Base-by-base conservation (phyloP, 2,888 invertebrate species). In the Sesia bembeciformis region DNA sequence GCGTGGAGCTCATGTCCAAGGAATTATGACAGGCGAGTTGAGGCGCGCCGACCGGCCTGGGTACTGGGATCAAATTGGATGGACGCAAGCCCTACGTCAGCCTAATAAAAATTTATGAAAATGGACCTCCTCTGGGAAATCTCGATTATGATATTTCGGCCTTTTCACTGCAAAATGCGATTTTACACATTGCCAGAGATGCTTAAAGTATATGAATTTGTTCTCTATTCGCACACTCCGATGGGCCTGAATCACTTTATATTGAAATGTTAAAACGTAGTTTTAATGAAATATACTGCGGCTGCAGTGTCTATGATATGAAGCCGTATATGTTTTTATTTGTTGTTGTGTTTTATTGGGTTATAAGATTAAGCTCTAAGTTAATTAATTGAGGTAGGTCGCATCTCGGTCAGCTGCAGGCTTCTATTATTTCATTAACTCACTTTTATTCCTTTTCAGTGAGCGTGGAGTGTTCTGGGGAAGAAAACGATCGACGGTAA, bases 401-500 rank as follows among this genome's bases (percentile, higher is more conserved):
- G 57, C 62, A 66, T 62, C 63, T 63, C 62, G 54, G 62, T 54
- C 60, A 63, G 57, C 67, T 69, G 70, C 62, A 63, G 67, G 61
- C 66, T 63, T 65, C 69, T 68, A 73, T 81, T 78, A 81, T 79
- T 79, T 76, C 67, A 81, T 80, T 79, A 76, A 64, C 67, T 70
- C 64, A 64, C 67, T 75, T 79, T 77, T 76, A 75, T 80, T 74
- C 68, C 66, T 68, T 64, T 64, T 65, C 61, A 66, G 60, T 61
- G 62, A 64, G 60, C 60, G 63, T 66, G 65, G 62, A 65, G 59
- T 54, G 54, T 57, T 58, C 59, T 58, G 60, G 57, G 60, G 65
- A 67, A 69, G 66, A 72, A 74, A 76, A 71, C 72, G 73, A 75
- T 70, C 65, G 68, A 70, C 68, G 62, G 70, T 80, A 80, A 83